Evolutionary conservation across 2,113 vertebrate species (phyloP).

Genomic region (Eleginops maclovinus): DNA sequence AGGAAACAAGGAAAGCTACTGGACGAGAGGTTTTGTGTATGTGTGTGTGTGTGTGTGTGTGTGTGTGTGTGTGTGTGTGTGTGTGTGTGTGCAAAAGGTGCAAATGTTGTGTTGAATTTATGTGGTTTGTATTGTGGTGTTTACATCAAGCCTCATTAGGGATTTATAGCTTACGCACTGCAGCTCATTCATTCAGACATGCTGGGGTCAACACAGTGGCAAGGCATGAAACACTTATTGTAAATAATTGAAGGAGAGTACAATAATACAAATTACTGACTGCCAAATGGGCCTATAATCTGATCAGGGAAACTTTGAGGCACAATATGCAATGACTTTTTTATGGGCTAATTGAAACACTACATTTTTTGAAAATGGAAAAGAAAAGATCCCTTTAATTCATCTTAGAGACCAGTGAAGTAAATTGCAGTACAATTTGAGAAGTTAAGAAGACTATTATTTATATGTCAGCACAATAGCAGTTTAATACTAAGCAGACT

Average conservation of each 20-base stretch:
- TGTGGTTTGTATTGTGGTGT: conserved; percentile 66
- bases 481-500: not conserved
- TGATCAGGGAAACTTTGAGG: conserved; percentile 1
- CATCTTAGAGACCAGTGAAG: not conserved
- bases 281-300: conserved; percentile 5
- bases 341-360: not conserved
- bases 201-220: conserved; percentile 46
- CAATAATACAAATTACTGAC: conserved; percentile 26
- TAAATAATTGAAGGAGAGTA: conserved; percentile 44
- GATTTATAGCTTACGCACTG: conserved; percentile 67
- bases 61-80: not conserved
- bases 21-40: conserved; percentile 32
- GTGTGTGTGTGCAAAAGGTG: conserved; percentile 31
- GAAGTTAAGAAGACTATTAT: not conserved
- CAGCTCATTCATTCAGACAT: conserved; percentile 63
- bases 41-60: not conserved
- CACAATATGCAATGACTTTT: not conserved
- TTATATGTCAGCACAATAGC: not conserved
- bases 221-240: conserved; percentile 37
- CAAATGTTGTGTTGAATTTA: conserved; percentile 52
- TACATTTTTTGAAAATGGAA: not conserved
- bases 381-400: not conserved
- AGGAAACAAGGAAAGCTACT: too few species aligned
- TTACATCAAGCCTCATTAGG: conserved; percentile 77
- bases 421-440: not conserved